These are phyloP conservation scores for Stomatorhinus ivindoensis DNA, from an alignment of 2,113 vertebrate species.

Conservation along the genomic window DNA sequence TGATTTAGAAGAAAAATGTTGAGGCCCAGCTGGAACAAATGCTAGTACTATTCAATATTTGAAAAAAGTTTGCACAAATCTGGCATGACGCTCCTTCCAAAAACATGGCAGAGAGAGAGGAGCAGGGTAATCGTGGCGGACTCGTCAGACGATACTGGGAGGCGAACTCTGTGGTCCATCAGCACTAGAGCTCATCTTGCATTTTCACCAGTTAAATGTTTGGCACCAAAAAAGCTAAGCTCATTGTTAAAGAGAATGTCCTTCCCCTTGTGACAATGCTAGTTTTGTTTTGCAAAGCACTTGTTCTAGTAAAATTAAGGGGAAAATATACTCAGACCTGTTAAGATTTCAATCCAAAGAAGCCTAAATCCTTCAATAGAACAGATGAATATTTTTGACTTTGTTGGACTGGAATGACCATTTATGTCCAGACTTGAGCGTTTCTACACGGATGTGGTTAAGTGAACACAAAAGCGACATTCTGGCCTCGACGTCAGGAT, in stretches of 20 bases:
- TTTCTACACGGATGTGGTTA: constrained; percentile 11
- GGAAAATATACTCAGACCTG: neutral
- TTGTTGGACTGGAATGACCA: neutral
- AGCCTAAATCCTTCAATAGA: neutral
- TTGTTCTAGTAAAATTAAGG: neutral
- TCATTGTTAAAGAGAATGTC: neutral
- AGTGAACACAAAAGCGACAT: neutral
- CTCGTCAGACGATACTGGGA: neutral
- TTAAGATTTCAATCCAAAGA: neutral
- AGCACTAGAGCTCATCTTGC: neutral
- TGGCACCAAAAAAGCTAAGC: neutral
- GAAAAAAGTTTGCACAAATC: neutral
- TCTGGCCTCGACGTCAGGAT: neutral
- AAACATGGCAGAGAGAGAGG: neutral
- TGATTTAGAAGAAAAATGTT: neutral
- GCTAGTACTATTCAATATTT: neutral
- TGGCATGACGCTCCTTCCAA: neutral
- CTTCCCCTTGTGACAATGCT: neutral
- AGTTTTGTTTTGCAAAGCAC: neutral
- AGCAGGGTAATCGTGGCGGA: neutral
- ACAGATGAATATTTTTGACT: neutral
- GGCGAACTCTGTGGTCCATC: neutral
- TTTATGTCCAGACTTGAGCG: neutral
- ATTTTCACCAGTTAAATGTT: neutral
- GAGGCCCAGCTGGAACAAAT: neutral